Base-by-base conservation (phyloP, 2,113 vertebrate species). In the Cavia aperea region DNA sequence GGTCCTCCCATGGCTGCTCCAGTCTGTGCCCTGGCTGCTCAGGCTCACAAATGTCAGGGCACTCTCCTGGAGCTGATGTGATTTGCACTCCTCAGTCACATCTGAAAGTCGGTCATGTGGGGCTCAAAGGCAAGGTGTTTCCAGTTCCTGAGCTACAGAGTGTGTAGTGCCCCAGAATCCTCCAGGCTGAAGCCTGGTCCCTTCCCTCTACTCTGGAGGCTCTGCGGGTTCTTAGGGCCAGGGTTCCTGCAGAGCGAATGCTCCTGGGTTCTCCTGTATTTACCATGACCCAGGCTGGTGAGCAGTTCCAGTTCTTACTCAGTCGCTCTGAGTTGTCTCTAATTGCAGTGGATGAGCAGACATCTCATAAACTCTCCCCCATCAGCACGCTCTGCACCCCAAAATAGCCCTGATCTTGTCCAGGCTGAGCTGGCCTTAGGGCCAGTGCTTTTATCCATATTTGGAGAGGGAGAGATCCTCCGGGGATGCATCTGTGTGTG, bases 371-470 rank as follows among this genome's bases (percentile, higher is more conserved):
- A 99, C 98, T 98, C 98, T 97, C 95, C 96, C 96, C 98, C 98
- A 98, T 99, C 98, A 98, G 98, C 97, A 91, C 95, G 96, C 97
- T 97, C 97, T 97, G 95, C 96, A 98, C 98, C 98, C 98, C 97
- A 99, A 98, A 99, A 99, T 99, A 99, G 98, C 97, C 97, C 97
- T 98, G 98, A 98, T 98, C 98, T 98, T 98, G 98, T 97, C 96
- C 97, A 98, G 97, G 97, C 97, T 97, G 96, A 97, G 97, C 96
- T 97, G 81, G 95, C 95, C 49, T 95, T 88, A 82, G 92, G 92
- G 91, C 94, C 86, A 94, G 89, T 96, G 92, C 97, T 97, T 98
- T 98, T 95, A 97, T 94, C 98, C 97, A 95, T 99, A 98, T 99
- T 98, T 98, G 98, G 98, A 96, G 92, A 98, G 96, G 96, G 73